Percentiles rank a stretch among this genome's conserved stretches.
phyloP scores from a whole-genome alignment of 2,888 invertebrate species.

The Exephanes ischioxanthus region DNA sequence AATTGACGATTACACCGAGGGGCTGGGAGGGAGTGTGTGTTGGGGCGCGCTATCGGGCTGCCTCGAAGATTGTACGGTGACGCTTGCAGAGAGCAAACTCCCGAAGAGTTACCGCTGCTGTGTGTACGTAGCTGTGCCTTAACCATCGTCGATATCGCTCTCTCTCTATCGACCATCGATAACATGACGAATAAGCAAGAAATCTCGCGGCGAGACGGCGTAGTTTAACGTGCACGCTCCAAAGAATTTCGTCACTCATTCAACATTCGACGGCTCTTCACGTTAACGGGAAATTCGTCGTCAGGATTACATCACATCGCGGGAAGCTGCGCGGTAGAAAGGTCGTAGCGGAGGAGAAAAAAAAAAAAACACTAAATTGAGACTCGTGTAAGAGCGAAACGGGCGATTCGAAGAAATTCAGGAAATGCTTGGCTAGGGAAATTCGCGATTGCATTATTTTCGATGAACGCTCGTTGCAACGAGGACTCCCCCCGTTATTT shows the following conservation, averaged over 20 bases:
- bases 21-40: not conserved
- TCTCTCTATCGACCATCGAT: not conserved
- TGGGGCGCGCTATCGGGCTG: not conserved
- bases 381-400: not conserved
- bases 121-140: conserved; percentile 7
- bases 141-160: not conserved
- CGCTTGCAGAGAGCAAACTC: not conserved
- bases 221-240: conserved; percentile 17
- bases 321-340: conserved; percentile 21
- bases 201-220: conserved; percentile 4
- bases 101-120: conserved; percentile 4
- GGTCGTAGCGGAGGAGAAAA: not conserved
- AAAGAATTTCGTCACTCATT: conserved; percentile 55
- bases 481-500: not conserved
- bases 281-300: conserved; percentile 39
- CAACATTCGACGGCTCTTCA: conserved; percentile 2
- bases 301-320: conserved; percentile 49
- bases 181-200: conserved; percentile 2
- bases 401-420: not conserved
- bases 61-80: conserved; percentile 16
- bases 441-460: not conserved
- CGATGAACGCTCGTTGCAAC: not conserved
- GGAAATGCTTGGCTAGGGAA: not conserved
- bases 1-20: not conserved
- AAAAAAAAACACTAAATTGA: not conserved